Evolutionary conservation across 2,888 invertebrate genomes (phyloP).

Genomic region (Heliconius aoede): DNA sequence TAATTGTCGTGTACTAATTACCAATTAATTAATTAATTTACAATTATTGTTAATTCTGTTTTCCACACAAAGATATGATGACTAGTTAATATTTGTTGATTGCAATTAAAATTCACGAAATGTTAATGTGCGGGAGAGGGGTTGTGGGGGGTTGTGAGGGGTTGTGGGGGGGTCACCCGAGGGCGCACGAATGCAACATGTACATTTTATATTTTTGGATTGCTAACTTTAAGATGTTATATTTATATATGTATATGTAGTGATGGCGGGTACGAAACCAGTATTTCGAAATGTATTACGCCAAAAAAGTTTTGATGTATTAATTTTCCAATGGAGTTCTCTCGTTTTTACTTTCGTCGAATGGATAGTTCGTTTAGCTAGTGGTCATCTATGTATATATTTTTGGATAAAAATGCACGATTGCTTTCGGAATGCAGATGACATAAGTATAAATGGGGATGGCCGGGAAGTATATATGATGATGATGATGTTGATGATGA

Average conservation of each 20-base stretch:
- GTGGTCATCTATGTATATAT: slow-evolving; percentile 83
- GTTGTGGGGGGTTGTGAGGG: slow-evolving; percentile 31
- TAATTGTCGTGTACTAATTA: no score
- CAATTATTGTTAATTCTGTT: no score
- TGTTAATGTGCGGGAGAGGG: not conserved
- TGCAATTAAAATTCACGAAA: not conserved
- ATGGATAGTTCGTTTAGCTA: slow-evolving; percentile 80
- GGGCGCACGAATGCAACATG: slow-evolving; percentile 80
- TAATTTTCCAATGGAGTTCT: slow-evolving; percentile 78
- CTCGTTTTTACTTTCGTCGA: slow-evolving; percentile 64
- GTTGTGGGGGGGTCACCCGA: slow-evolving; percentile 60
- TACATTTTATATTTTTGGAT: slow-evolving; percentile 85
- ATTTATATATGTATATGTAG: slow-evolving; percentile 84
- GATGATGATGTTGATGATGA: slow-evolving; percentile 51
- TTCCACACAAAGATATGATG: no score
- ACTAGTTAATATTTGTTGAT: not conserved
- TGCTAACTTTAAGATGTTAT: slow-evolving; percentile 84
- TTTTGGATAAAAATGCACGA: slow-evolving; percentile 80
- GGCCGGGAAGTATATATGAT: slow-evolving; percentile 48
- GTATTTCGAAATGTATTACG: slow-evolving; percentile 82
- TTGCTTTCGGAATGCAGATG: slow-evolving; percentile 73
- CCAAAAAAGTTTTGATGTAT: slow-evolving; percentile 83
- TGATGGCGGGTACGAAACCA: slow-evolving; percentile 79
- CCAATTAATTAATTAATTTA: no score
- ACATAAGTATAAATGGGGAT: slow-evolving; percentile 55